Conservation (phyloP, 2,888 invertebrate genomes). For the Acleris sparsana region DNA sequence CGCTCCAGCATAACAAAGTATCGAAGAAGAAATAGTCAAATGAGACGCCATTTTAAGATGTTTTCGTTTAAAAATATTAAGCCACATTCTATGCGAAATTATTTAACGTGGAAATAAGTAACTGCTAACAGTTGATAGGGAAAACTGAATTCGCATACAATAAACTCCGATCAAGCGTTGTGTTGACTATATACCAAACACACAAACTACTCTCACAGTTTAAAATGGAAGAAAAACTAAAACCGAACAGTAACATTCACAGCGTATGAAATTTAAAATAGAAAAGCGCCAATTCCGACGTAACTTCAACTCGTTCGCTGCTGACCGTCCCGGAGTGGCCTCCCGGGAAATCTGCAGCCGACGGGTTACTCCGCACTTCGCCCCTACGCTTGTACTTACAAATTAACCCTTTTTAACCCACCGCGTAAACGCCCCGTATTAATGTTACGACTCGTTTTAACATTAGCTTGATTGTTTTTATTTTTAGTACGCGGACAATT, state of each 20-base stretch:
- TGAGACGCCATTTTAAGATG: too few relatives aligned
- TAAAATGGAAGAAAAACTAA: too few relatives aligned
- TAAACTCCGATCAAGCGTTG: too few relatives aligned
- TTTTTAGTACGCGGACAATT: slow-evolving; percentile 32
- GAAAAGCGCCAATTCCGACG: slow-evolving; percentile 6
- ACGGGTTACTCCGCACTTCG: slow-evolving; percentile 25
- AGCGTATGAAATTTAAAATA: slow-evolving; percentile 7
- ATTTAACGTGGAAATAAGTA: too few relatives aligned
- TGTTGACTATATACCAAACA: too few relatives aligned
- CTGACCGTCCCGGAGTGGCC: slow-evolving; percentile 31
- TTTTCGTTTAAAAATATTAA: too few relatives aligned
- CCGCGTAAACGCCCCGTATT: slow-evolving; percentile 35
- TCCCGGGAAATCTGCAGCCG: slow-evolving; percentile 34
- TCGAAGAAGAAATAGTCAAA: too few relatives aligned
- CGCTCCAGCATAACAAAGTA: too few relatives aligned
- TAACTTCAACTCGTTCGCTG: slow-evolving; percentile 27
- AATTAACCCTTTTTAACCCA: slow-evolving; percentile 37
- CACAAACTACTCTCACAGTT: too few relatives aligned
- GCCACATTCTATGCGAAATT: too few relatives aligned
- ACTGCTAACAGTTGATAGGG: too few relatives aligned
- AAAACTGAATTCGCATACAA: too few relatives aligned
- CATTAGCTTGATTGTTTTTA: slow-evolving; percentile 36
- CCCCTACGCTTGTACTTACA: slow-evolving; percentile 35
- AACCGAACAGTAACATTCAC: background rate
- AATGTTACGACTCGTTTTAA: slow-evolving; percentile 31